Evolutionary conservation across 1,140 invertebrate species (phyloP).

Genomic region (Ylistrum balloti): DNA sequence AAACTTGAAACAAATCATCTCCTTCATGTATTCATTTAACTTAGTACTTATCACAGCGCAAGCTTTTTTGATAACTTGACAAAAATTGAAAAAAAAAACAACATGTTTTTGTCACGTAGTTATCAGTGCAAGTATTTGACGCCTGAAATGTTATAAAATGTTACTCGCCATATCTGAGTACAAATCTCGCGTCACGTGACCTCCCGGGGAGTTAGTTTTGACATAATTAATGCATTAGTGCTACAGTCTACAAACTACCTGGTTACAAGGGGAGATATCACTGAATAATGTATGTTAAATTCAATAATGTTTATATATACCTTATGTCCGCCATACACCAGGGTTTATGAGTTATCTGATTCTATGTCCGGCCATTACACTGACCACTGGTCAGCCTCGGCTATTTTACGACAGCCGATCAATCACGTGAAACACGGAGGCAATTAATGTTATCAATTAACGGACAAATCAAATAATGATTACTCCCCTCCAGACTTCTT

Average conservation of each 20-base stretch:
- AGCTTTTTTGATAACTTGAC: too few relatives aligned
- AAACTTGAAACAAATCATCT: too few relatives aligned
- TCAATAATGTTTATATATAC: constrained; percentile 8
- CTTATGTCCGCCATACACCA: not conserved
- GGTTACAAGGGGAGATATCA: not conserved
- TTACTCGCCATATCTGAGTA: too few relatives aligned
- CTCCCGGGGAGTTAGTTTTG: too few relatives aligned
- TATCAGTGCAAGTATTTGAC: too few relatives aligned
- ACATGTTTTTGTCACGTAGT: too few relatives aligned
- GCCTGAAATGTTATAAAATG: too few relatives aligned
- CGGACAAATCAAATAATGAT: constrained; percentile 31
- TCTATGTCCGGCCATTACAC: constrained; percentile 12
- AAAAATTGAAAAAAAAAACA: too few relatives aligned
- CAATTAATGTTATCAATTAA: constrained; percentile 40
- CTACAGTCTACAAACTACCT: not conserved
- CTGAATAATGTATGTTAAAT: not conserved
- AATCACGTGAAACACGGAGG: not conserved
- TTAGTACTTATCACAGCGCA: too few relatives aligned
- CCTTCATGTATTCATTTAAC: too few relatives aligned
- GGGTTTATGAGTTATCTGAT: not conserved
- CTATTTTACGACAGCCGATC: constrained; percentile 1
- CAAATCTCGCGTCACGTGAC: too few relatives aligned
- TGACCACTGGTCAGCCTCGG: not conserved
- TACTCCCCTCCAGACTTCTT: constrained; percentile 22
- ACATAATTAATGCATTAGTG: too few relatives aligned